A percentile compares a stretch with the other conserved stretches of the same genome.
Evolutionary conservation across 2,113 vertebrate genomes (phyloP).

Genomic region (Glareola pratincola): DNA sequence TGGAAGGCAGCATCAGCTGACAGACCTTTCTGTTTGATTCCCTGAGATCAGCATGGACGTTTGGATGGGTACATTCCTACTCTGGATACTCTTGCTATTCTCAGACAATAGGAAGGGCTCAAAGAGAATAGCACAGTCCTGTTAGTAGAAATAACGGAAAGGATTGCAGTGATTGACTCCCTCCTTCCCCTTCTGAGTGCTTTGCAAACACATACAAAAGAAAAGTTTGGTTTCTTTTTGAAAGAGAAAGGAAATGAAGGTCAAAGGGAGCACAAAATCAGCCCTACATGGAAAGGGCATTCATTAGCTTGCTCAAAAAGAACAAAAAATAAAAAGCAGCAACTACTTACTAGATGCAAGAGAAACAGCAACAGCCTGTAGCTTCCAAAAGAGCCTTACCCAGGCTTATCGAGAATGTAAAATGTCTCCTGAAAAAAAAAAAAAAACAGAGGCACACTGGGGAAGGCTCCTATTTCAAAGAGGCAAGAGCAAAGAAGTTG

Average conservation of each 20-base stretch:
- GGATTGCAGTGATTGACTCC: not conserved
- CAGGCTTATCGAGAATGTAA: not conserved
- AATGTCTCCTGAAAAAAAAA: not conserved
- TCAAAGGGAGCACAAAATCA: slow-evolving; percentile 38
- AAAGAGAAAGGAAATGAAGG: slow-evolving; percentile 24
- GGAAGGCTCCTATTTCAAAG: slow-evolving; percentile 46
- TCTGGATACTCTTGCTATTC: not conserved
- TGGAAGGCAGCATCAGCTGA: not conserved
- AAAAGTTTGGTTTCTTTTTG: not conserved
- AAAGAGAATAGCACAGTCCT: not conserved
- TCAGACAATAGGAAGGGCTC: not conserved
- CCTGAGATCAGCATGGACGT: not conserved
- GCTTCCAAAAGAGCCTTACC: slow-evolving; percentile 27
- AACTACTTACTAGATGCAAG: slow-evolving; percentile 19
- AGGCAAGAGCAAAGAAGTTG: not conserved
- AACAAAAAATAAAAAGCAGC: not conserved
- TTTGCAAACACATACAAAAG: not conserved
- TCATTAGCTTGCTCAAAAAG: slow-evolving; percentile 21
- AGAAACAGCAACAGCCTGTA: not conserved
- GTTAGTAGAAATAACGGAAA: not conserved
- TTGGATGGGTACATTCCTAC: not conserved
- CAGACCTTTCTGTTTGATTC: not conserved
- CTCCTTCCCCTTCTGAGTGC: not conserved
- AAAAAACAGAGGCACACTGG: not conserved
- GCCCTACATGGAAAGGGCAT: not conserved